Percentiles rank a stretch among this genome's conserved stretches.
Conservation (phyloP, 2,888 invertebrate species). For the Anticlea derivata region DNA sequence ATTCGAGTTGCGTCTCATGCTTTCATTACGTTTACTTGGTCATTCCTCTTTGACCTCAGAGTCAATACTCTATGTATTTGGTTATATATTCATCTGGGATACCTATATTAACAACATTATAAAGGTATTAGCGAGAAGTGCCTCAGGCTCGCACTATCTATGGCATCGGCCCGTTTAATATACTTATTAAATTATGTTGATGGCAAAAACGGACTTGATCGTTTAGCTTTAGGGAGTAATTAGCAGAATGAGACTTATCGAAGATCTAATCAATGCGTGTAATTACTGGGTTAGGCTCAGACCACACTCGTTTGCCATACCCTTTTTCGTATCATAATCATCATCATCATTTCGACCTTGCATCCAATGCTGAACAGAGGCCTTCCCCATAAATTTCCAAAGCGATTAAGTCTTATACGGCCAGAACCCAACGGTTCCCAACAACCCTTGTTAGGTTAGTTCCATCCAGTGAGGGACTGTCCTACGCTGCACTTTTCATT, state of each 20-base stretch:
- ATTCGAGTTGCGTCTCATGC: conserved; percentile 72
- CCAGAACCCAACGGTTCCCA: too few species aligned
- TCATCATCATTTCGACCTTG: too few species aligned
- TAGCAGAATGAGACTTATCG: conserved; percentile 79
- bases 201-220: conserved; percentile 73
- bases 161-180: conserved; percentile 77
- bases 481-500: too few species aligned
- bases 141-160: conserved; percentile 72
- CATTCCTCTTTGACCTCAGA: conserved; percentile 79
- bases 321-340: too few species aligned
- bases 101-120: conserved; percentile 63
- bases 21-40: conserved; percentile 76
- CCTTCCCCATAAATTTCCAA: too few species aligned
- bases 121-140: conserved; percentile 70
- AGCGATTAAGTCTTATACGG: too few species aligned
- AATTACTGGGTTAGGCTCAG: conserved; percentile 73
- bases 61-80: conserved; percentile 49
- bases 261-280: conserved; percentile 75
- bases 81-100: conserved; percentile 53
- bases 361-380: too few species aligned
- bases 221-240: conserved; percentile 84
- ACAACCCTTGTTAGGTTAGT: too few species aligned
- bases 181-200: conserved; percentile 82
- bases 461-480: too few species aligned
- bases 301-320: conserved; percentile 51